Conservation (phyloP, 1,140 invertebrate genomes). For the Drosophila truncata region DNA sequence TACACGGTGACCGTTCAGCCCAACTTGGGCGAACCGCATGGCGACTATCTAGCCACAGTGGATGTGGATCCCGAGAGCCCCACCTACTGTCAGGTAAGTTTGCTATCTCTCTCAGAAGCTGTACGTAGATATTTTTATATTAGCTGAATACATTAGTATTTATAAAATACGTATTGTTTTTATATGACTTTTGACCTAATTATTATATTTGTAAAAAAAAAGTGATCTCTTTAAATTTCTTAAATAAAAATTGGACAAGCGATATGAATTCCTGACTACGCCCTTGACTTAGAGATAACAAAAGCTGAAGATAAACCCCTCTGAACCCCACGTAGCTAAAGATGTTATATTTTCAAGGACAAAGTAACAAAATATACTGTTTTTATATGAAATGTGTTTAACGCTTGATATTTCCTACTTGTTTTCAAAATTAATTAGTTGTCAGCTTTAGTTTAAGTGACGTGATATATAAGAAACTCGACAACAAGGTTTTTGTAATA, state of each 20-base stretch:
- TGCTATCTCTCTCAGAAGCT: constrained; percentile 1
- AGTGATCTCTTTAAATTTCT: neutral
- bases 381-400: neutral
- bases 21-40: constrained; percentile 87
- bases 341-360: neutral
- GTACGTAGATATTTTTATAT: neutral
- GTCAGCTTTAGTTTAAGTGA: neutral
- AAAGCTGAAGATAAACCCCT: too few species aligned
- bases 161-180: neutral
- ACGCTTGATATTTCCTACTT: neutral
- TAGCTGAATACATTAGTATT: neutral
- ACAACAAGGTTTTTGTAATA: neutral
- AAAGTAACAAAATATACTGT: too few species aligned
- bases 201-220: neutral
- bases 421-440: neutral
- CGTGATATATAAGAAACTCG: too few species aligned
- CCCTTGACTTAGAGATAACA: neutral
- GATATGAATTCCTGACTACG: neutral
- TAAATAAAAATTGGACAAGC: neutral
- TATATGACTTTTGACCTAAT: neutral
- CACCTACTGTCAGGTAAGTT: constrained; percentile 93
- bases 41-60: constrained; percentile 96
- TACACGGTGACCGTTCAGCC: constrained; percentile 95
- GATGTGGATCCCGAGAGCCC: constrained; percentile 95
- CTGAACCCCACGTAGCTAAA: neutral